These are phyloP conservation scores for Tineola bisselliella DNA, from an alignment of 2,888 invertebrate genomes.

Conservation along the genomic window DNA sequence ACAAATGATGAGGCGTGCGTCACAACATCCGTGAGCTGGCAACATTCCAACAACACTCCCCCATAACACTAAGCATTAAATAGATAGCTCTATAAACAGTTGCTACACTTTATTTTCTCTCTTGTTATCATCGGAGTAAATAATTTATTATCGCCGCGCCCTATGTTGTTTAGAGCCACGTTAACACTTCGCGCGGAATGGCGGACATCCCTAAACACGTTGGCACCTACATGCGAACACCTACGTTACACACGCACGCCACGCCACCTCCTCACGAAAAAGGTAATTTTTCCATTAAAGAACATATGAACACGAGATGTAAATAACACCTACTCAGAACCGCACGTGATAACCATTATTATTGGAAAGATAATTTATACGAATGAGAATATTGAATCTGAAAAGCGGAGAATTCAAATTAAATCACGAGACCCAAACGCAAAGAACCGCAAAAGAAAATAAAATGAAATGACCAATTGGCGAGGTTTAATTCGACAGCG, in stretches of 20 bases:
- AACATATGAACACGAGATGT: no score
- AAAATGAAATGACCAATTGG: not conserved
- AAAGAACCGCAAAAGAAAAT: constrained; percentile 6
- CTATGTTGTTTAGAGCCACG: not conserved
- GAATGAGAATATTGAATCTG: not conserved
- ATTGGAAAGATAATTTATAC: not conserved
- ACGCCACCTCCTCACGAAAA: not conserved
- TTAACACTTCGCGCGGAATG: not conserved
- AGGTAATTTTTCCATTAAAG: not conserved
- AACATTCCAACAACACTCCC: constrained; percentile 27
- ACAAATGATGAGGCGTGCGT: constrained; percentile 7
- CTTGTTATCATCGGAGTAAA: constrained; percentile 64
- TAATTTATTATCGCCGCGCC: constrained; percentile 55
- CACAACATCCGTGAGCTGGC: constrained; percentile 33
- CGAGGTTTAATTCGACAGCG: not conserved
- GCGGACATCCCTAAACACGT: not conserved
- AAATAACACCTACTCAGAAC: not conserved
- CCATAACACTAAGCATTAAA: not conserved
- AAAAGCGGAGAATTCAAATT: not conserved
- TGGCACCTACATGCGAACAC: constrained; percentile 3
- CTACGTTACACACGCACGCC: not conserved
- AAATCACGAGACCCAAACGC: not conserved
- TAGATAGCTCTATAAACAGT: constrained; percentile 13
- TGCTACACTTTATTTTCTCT: constrained; percentile 52
- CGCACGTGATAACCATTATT: not conserved